Evolutionary conservation across 2,888 invertebrate genomes (phyloP).

Genomic region (Oligia fasciuncula): DNA sequence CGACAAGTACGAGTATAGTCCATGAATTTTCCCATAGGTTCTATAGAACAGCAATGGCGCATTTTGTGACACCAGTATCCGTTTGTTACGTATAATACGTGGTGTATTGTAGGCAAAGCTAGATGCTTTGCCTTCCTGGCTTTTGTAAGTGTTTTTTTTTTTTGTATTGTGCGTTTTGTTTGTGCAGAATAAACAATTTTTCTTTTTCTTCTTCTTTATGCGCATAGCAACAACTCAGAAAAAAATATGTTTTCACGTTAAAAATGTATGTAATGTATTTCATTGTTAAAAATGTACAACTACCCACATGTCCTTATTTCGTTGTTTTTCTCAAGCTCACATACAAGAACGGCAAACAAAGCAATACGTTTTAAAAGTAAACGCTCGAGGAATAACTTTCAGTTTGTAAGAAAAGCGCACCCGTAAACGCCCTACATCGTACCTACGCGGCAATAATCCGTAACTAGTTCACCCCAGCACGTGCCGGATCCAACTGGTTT

Average conservation of each 20-base stretch:
- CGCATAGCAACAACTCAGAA: background rate
- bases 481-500: conserved; percentile 48
- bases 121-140: too few species aligned
- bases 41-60: background rate
- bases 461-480: conserved; percentile 64
- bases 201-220: too few species aligned
- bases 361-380: conserved; percentile 44
- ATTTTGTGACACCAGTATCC: background rate
- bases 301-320: background rate
- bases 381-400: conserved; percentile 24
- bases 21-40: background rate
- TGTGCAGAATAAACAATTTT: too few species aligned
- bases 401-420: conserved; percentile 42
- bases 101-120: too few species aligned
- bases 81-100: too few species aligned
- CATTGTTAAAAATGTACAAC: background rate
- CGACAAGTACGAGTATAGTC: background rate
- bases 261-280: background rate
- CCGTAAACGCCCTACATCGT: conserved; percentile 36
- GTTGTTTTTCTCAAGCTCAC: conserved; percentile 1
- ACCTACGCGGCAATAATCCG: conserved; percentile 49
- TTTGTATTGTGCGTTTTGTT: too few species aligned
- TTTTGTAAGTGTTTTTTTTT: too few species aligned
- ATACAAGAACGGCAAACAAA: conserved; percentile 39
- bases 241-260: background rate